These are phyloP conservation scores for Nesogale talazaci DNA, from an alignment of 2,113 vertebrate species.

Conservation along the genomic window DNA sequence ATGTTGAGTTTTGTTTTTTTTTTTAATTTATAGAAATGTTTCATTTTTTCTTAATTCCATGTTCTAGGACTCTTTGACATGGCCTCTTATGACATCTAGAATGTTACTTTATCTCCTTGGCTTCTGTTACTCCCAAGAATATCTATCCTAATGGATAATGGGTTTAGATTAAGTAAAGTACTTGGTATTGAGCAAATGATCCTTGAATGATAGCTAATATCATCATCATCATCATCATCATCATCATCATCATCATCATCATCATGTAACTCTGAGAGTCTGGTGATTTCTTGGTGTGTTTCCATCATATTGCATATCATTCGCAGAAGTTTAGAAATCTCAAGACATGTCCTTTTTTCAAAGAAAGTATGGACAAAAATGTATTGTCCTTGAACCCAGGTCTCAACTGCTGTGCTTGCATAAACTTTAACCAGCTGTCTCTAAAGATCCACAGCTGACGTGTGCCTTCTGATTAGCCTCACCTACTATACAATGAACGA, in stretches of 20 bases:
- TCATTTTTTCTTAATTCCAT: no score
- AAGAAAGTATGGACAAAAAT: not conserved
- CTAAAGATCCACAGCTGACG: not conserved
- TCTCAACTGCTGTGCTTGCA: not conserved
- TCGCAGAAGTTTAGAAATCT: not conserved
- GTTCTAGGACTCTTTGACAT: no score
- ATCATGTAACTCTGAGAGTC: not conserved
- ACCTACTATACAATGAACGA: not conserved
- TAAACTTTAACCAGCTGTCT: not conserved
- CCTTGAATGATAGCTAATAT: no score
- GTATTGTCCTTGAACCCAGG: not conserved
- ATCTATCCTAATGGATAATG: no score
- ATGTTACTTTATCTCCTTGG: no score
- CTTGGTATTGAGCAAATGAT: not conserved
- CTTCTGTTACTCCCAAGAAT: not conserved
- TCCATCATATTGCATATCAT: not conserved
- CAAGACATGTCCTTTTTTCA: not conserved
- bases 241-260: not conserved
- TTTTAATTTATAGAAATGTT: no score
- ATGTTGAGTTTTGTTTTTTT: no score
- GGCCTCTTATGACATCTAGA: no score
- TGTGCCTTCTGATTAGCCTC: not conserved
- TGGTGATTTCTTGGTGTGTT: not conserved
- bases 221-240: not conserved
- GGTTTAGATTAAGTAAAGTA: not conserved